Evolutionary conservation across 2,888 invertebrate genomes (phyloP).

Genomic region (Latrodectus elegans): DNA sequence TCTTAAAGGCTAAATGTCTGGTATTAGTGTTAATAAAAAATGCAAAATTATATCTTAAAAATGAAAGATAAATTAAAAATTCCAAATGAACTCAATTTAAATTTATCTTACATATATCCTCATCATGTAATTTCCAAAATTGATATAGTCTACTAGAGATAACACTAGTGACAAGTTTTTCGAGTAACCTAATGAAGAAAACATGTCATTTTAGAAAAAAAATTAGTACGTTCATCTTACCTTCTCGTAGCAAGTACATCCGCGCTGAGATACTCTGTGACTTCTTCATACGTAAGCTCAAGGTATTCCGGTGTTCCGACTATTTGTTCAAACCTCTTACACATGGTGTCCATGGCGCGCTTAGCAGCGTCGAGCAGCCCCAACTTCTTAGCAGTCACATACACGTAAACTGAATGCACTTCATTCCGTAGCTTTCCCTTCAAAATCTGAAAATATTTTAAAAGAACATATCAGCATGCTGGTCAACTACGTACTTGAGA

Average conservation of each 20-base stretch:
- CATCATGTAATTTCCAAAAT: no score
- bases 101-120: no score
- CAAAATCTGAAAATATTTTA: constrained; percentile 21
- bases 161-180: no score
- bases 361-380: constrained; percentile 10
- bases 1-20: no score
- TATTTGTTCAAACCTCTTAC: constrained; percentile 55
- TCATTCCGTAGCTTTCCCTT: constrained; percentile 21
- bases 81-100: no score
- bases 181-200: no score
- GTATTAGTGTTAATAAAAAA: no score
- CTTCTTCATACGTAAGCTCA: constrained; percentile 35
- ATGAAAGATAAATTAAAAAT: no score
- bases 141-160: no score
- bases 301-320: constrained; percentile 54
- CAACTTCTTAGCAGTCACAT: constrained; percentile 52
- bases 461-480: background rate
- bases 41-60: no score
- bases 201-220: no score
- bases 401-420: constrained; percentile 44
- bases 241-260: constrained; percentile 57
- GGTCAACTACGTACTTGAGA: no score
- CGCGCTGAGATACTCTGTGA: constrained; percentile 37
- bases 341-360: constrained; percentile 42
- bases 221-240: constrained; percentile 4